Percentiles rank a stretch among this genome's conserved stretches.
phyloP scores from a whole-genome alignment of 1,140 invertebrate species.

The Heliconius eleuchia region DNA sequence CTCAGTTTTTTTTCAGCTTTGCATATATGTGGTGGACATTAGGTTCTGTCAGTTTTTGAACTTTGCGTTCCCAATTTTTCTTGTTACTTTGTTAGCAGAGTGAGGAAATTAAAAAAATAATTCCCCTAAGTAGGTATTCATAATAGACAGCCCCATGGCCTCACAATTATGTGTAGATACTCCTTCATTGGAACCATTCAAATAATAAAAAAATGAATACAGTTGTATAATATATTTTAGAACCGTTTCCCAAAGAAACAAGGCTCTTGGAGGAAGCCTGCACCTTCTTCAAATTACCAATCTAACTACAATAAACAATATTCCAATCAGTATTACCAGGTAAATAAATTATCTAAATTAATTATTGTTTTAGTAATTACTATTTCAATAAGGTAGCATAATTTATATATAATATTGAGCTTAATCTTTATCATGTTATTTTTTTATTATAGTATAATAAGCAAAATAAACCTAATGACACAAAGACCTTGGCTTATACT shows the following conservation, averaged over 20 bases:
- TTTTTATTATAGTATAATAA: constrained; percentile 56
- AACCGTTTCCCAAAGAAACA: constrained; percentile 73
- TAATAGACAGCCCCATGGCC: too few species aligned
- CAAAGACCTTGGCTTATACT: constrained; percentile 47
- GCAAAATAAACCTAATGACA: constrained; percentile 61
- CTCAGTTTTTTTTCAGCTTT: too few species aligned
- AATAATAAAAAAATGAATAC: background rate
- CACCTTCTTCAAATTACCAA: constrained; percentile 49
- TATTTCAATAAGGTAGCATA: background rate
- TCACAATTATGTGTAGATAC: too few species aligned
- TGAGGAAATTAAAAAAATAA: too few species aligned
- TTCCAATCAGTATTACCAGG: constrained; percentile 68
- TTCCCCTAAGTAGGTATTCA: too few species aligned
- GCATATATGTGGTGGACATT: too few species aligned
- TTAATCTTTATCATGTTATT: constrained; percentile 5
- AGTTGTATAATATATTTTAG: constrained; percentile 46
- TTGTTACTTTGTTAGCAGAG: too few species aligned
- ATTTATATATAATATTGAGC: background rate
- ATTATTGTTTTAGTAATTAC: background rate
- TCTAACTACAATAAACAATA: constrained; percentile 65
- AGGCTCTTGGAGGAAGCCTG: constrained; percentile 69
- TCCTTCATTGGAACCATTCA: background rate
- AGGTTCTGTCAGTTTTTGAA: too few species aligned
- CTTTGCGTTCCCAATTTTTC: too few species aligned
- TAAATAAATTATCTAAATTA: constrained; percentile 32